Percentiles rank a stretch among this genome's conserved stretches.
Evolutionary conservation across 1,140 invertebrate species (phyloP).

Genomic region (Drosophila prosaltans): DNA sequence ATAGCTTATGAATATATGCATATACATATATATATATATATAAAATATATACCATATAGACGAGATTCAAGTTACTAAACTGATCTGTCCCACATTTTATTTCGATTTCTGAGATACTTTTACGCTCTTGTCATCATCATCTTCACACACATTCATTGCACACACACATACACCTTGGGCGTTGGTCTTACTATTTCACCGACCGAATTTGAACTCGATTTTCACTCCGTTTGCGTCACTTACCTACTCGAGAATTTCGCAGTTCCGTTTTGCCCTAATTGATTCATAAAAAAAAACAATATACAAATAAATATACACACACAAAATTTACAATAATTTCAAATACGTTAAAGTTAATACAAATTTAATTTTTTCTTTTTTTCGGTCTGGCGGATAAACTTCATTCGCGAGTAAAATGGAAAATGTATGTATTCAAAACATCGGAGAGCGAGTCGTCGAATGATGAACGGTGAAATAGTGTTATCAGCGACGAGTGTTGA

Average conservation of each 20-base stretch:
- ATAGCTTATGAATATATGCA: slow-evolving; percentile 47
- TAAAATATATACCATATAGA: slow-evolving; percentile 3
- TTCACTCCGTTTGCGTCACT: slow-evolving; percentile 57
- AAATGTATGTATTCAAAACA: slow-evolving; percentile 77
- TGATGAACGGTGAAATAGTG: slow-evolving; percentile 2
- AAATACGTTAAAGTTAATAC: slow-evolving; percentile 64
- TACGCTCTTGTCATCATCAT: slow-evolving; percentile 41
- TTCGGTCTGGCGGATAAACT: slow-evolving; percentile 70
- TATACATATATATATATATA: slow-evolving; percentile 38
- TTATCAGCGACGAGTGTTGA: slow-evolving; percentile 20
- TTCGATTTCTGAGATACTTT: slow-evolving; percentile 63
- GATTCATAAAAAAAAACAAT: slow-evolving; percentile 74
- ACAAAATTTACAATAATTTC: slow-evolving; percentile 45
- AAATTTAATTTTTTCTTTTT: slow-evolving; percentile 41
- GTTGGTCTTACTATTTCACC: slow-evolving; percentile 70
- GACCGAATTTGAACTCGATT: slow-evolving; percentile 41
- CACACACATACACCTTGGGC: slow-evolving; percentile 54
- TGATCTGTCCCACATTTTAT: slow-evolving; percentile 56
- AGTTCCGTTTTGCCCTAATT: slow-evolving; percentile 65
- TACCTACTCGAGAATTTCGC: slow-evolving; percentile 74
- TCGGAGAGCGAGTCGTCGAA: slow-evolving; percentile 28
- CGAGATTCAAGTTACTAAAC: slow-evolving; percentile 11
- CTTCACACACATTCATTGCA: slow-evolving; percentile 21
- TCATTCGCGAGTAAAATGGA: slow-evolving; percentile 72
- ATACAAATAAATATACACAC: slow-evolving; percentile 38